Conservation (phyloP, 2,888 invertebrate species). For the Drepanosiphum platanoidis region DNA sequence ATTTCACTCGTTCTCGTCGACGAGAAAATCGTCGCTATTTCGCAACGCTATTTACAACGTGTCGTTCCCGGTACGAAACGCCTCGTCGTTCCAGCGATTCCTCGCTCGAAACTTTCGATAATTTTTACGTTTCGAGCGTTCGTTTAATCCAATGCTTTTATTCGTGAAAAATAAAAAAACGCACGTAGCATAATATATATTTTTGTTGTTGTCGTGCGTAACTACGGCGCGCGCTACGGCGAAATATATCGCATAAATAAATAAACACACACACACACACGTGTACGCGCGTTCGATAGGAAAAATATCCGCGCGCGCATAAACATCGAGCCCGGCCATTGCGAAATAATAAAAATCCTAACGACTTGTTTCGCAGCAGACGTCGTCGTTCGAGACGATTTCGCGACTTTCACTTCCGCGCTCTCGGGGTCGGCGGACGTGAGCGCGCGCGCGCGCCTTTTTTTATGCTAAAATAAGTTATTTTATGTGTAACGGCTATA, state of each 20-base stretch:
- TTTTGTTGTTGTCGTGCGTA: neutral
- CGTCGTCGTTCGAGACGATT: neutral
- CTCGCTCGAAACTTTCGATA: neutral
- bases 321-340: neutral
- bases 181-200: neutral
- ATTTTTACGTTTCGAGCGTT: neutral
- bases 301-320: neutral
- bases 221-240: neutral
- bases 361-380: neutral
- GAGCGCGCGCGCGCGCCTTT: neutral
- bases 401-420: neutral
- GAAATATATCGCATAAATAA: too few relatives aligned
- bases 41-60: too few relatives aligned
- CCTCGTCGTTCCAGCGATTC: neutral
- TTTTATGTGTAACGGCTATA: neutral
- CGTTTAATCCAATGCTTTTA: neutral
- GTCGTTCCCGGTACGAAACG: neutral
- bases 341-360: neutral
- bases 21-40: too few relatives aligned
- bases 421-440: neutral
- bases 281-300: too few relatives aligned
- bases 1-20: too few relatives aligned
- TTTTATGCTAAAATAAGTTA: constrained; percentile 28
- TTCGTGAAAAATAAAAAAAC: neutral
- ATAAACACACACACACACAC: too few relatives aligned